Percentiles rank a stretch among this genome's conserved stretches.
Evolutionary conservation across 2,113 vertebrate genomes (phyloP).

Genomic region (Brachyistius frenatus): DNA sequence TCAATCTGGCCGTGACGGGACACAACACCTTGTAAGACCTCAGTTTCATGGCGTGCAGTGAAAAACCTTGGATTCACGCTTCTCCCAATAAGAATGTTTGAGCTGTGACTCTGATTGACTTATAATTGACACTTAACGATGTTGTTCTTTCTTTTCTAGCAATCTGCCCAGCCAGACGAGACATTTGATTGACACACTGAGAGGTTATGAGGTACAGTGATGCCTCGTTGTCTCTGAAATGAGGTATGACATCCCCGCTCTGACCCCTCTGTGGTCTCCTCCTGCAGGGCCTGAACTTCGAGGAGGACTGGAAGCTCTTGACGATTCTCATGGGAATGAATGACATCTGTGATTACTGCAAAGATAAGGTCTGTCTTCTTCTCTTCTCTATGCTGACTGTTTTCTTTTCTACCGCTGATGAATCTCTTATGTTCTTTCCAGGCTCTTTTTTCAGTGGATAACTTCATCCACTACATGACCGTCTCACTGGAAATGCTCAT

Average conservation of each 20-base stretch:
- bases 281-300: constrained; percentile 81
- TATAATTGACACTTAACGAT: not conserved
- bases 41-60: not conserved
- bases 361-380: constrained; percentile 80
- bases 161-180: constrained; percentile 83
- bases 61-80: not conserved
- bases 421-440: constrained; percentile 43
- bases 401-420: not conserved
- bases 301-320: constrained; percentile 87
- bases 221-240: not conserved
- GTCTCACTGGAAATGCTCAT: constrained; percentile 86
- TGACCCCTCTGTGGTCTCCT: not conserved
- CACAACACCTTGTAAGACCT: constrained; percentile 85
- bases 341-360: constrained; percentile 89
- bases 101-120: too few relatives aligned
- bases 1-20: constrained; percentile 87
- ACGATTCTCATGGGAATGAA: constrained; percentile 88
- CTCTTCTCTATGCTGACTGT: not conserved
- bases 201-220: constrained; percentile 78
- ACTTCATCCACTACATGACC: constrained; percentile 84
- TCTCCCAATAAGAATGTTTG: not conserved
- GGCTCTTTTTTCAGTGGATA: constrained; percentile 85
- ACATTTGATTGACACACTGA: constrained; percentile 84
- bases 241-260: not conserved
- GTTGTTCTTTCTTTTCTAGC: constrained; percentile 60